Base-by-base conservation (phyloP, 1,140 invertebrate species). In the Drosophila nebulosa region DNA sequence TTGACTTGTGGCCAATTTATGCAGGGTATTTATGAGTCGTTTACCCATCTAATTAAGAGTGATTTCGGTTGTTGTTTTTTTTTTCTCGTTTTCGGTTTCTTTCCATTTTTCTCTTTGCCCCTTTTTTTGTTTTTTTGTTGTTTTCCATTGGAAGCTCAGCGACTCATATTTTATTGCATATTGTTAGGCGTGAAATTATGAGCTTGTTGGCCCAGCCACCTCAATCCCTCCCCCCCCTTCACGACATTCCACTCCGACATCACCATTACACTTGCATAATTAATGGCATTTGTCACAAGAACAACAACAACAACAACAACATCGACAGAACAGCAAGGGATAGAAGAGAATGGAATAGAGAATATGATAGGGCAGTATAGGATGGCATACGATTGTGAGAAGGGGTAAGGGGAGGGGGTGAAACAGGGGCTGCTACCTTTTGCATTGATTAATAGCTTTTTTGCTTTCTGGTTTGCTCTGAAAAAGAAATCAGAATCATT, bases 161-260 rank as follows among this genome's bases (percentile, higher is more conserved):
- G n/a, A 36, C 73, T 76, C 66, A 80, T 74, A 74, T 78, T 88
- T 75, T 78, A 81, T 78, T 88, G 83, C 74, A 74, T 76, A 69
- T 71, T 75, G 63, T 74, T 75, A 72, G 78, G 78, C 81, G 81
- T 78, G 62, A 81, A 86, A 78, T 78, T 66, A 83, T 71, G 69
- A 46, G 39, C 39, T 46, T 46, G 39, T 46, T n/a, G n/a, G 10
- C 5, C 16, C 16, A 18, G 39, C 39, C 39, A 18, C 2, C 39
- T 7, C 7, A 10, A 21, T 18, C 10, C 1, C 4, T 2, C 3
- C 18, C 16, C 10, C 14, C 39, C 2, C 14, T 21, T 46, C 2
- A 30, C 27, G 27, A 0, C 27, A n/a, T n/a, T n/a, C 27, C 2
- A 2, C 1, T 10, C n/a, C 16, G 4, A 46, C 53, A 52, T 61